phyloP scores from a whole-genome alignment of 2,113 vertebrate genomes.

The Caracal caracal region DNA sequence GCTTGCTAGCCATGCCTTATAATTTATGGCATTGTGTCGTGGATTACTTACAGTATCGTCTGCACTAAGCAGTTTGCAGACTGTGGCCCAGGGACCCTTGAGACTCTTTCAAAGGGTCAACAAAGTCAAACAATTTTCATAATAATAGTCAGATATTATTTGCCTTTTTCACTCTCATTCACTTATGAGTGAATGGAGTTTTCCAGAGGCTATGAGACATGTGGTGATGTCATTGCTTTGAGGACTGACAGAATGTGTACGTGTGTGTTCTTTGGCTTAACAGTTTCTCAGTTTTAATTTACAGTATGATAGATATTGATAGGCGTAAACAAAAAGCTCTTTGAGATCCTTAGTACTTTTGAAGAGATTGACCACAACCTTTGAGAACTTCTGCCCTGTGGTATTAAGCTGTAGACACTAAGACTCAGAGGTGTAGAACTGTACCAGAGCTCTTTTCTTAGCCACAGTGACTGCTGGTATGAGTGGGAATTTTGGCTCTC shows the following conservation, averaged over 20 bases:
- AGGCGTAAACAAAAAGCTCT: background rate
- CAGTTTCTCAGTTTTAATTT: slow-evolving; percentile 17
- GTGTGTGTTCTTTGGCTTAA: slow-evolving; percentile 24
- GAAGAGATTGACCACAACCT: background rate
- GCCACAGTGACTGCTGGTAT: background rate
- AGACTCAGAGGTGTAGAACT: background rate
- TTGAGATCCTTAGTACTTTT: background rate
- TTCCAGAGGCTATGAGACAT: background rate
- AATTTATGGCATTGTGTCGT: background rate
- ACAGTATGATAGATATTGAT: background rate
- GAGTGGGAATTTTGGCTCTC: background rate
- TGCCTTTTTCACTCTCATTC: background rate
- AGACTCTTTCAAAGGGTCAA: background rate
- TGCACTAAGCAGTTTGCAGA: background rate
- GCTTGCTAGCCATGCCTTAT: background rate
- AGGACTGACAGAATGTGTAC: background rate
- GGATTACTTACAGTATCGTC: background rate
- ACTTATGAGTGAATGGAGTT: background rate
- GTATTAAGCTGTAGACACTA: background rate
- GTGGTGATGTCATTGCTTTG: background rate
- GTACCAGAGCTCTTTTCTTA: background rate
- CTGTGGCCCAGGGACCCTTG: background rate
- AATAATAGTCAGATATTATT: background rate
- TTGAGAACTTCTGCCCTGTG: background rate
- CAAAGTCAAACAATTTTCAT: background rate